Percentiles rank a stretch among this genome's conserved stretches.
Evolutionary conservation across 2,888 invertebrate species (phyloP).

Genomic region (Anoncus sp.): DNA sequence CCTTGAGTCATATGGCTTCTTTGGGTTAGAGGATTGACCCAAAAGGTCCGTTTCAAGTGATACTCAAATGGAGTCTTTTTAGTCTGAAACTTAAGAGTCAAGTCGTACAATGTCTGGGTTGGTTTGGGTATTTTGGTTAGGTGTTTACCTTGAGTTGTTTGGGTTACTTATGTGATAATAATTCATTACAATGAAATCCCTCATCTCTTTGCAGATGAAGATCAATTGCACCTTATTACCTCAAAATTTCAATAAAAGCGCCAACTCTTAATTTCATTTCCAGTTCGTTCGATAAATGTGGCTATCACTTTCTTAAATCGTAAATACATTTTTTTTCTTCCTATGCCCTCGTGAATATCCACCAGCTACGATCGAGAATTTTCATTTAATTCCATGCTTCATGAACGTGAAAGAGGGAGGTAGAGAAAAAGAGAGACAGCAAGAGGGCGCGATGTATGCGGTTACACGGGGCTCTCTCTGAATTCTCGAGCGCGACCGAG

Average conservation of each 20-base stretch:
- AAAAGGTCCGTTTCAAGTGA: too few relatives aligned
- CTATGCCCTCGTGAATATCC: background rate
- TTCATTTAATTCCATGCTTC: constrained; percentile 47
- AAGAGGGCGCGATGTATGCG: constrained; percentile 47
- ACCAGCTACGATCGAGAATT: constrained; percentile 38
- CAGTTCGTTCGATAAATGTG: background rate
- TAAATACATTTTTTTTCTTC: constrained; percentile 33
- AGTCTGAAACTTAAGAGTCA: too few relatives aligned
- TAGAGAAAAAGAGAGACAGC: constrained; percentile 51
- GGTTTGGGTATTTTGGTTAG: too few relatives aligned
- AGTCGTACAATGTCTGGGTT: too few relatives aligned
- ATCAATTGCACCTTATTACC: background rate
- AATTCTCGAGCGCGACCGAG: constrained; percentile 23
- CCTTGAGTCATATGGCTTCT: too few relatives aligned
- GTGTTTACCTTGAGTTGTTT: too few relatives aligned
- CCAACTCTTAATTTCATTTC: background rate
- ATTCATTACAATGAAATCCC: too few relatives aligned
- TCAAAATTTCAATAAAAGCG: constrained; percentile 1
- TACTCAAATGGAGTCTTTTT: too few relatives aligned
- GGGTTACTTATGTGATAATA: too few relatives aligned
- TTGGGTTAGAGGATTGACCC: too few relatives aligned
- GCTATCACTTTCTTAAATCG: background rate
- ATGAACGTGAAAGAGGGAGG: constrained; percentile 66
- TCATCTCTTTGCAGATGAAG: too few relatives aligned
- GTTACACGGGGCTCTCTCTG: constrained; percentile 51